These are phyloP conservation scores for Spodoptera littoralis DNA, from an alignment of 2,888 invertebrate genomes.

Conservation along the genomic window DNA sequence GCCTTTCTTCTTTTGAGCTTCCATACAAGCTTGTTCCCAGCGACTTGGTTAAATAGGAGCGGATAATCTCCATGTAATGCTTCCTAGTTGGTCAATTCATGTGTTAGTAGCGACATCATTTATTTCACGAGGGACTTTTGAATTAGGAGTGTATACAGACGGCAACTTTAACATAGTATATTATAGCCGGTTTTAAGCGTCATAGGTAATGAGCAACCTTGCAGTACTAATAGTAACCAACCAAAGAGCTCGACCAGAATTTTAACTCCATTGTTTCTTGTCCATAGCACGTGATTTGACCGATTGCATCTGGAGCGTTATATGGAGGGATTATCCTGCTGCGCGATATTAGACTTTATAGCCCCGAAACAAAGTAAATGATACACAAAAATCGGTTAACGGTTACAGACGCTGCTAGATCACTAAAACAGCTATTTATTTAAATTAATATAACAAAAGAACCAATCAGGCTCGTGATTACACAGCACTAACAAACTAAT, in stretches of 20 bases:
- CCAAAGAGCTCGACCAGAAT: slow-evolving; percentile 46
- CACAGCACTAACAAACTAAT: slow-evolving; percentile 82
- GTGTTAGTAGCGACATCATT: slow-evolving; percentile 34
- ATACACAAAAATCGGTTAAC: slow-evolving; percentile 49
- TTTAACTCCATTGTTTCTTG: slow-evolving; percentile 51
- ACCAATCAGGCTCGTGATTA: slow-evolving; percentile 66
- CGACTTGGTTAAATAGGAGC: slow-evolving; percentile 33
- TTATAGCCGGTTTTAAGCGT: too few relatives aligned
- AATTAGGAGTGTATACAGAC: slow-evolving; percentile 1
- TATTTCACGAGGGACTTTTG: slow-evolving; percentile 15
- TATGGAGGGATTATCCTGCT: slow-evolving; percentile 55
- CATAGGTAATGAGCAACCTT: slow-evolving; percentile 26
- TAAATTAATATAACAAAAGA: slow-evolving; percentile 59
- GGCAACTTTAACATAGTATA: background rate
- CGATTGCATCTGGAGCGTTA: slow-evolving; percentile 55
- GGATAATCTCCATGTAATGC: slow-evolving; percentile 51
- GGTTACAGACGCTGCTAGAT: slow-evolving; percentile 58
- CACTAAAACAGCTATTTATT: slow-evolving; percentile 51
- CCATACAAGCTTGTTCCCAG: slow-evolving; percentile 41
- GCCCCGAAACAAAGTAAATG: slow-evolving; percentile 49
- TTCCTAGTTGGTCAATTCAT: slow-evolving; percentile 47
- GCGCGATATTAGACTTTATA: slow-evolving; percentile 51
- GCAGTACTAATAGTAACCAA: slow-evolving; percentile 52
- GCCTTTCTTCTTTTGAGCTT: slow-evolving; percentile 39
- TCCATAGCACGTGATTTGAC: slow-evolving; percentile 53